Evolutionary conservation across 2,797 vertebrate species (phyloP).

Genomic region (Prionace glauca): DNA sequence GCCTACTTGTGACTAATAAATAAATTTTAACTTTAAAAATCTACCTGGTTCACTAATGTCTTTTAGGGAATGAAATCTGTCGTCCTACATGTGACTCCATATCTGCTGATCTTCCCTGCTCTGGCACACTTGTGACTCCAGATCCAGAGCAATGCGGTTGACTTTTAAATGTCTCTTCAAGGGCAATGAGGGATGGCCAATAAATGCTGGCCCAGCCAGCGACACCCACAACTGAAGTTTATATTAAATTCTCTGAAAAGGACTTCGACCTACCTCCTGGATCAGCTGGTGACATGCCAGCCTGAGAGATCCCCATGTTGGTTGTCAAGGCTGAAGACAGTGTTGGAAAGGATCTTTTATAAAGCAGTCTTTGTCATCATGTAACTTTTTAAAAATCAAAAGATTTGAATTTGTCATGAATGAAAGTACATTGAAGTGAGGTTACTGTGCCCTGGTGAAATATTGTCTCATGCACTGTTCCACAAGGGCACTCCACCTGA

Average conservation of each 20-base stretch:
- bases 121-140: too few relatives aligned
- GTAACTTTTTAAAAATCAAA: background rate
- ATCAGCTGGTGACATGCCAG: background rate
- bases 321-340: background rate
- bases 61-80: too few relatives aligned
- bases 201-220: too few relatives aligned
- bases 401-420: too few relatives aligned
- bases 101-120: too few relatives aligned
- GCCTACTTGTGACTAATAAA: too few relatives aligned
- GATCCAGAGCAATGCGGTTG: too few relatives aligned
- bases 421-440: background rate
- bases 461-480: background rate
- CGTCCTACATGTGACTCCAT: too few relatives aligned
- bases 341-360: background rate
- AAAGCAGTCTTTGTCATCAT: background rate
- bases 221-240: background rate
- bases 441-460: background rate
- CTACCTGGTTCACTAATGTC: too few relatives aligned
- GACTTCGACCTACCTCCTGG: background rate
- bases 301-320: background rate
- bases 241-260: background rate
- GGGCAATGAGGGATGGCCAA: too few relatives aligned
- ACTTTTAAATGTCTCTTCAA: too few relatives aligned
- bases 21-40: too few relatives aligned
- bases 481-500: background rate